Percentiles rank a stretch among this genome's conserved stretches.
Conservation (phyloP, 37 sponge, comb jelly and placozoan species). For the Corticium candelabrum region DNA sequence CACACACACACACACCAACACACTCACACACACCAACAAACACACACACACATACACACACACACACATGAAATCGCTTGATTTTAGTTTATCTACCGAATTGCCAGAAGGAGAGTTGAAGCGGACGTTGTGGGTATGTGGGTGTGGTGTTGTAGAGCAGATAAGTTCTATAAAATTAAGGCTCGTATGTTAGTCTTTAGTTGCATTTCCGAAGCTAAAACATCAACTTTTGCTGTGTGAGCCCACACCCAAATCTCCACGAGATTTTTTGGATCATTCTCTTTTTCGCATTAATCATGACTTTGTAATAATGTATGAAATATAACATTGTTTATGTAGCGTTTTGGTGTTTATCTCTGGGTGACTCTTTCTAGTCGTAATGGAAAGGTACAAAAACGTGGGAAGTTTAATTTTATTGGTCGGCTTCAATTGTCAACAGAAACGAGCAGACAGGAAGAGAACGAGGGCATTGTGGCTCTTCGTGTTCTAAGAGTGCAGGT, state of each 20-base stretch:
- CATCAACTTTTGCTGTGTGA: conserved; percentile 61
- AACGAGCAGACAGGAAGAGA: conserved; percentile 80
- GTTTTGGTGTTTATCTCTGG: background rate
- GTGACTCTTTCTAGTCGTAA: conserved; percentile 38
- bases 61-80: too few relatives aligned
- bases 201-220: conserved; percentile 68
- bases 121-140: conserved; percentile 64
- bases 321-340: background rate
- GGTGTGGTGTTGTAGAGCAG: background rate
- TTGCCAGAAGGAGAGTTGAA: conserved; percentile 73
- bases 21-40: too few relatives aligned
- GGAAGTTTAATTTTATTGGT: conserved; percentile 80
- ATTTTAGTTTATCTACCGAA: conserved; percentile 63
- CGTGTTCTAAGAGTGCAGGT: conserved; percentile 78
- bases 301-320: conserved; percentile 75
- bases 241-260: conserved; percentile 37
- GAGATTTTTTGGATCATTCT: conserved; percentile 47
- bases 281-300: conserved; percentile 71
- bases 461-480: conserved; percentile 70
- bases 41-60: too few relatives aligned
- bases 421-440: conserved; percentile 83
- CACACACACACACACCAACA: too few relatives aligned
- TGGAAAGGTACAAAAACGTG: conserved; percentile 74
- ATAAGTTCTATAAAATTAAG: too few relatives aligned
- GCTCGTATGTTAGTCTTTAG: conserved; percentile 54